Percentiles rank a stretch among this genome's conserved stretches.
Evolutionary conservation across 2,888 invertebrate species (phyloP).

Genomic region (Spatulosminthurus flaviceps): DNA sequence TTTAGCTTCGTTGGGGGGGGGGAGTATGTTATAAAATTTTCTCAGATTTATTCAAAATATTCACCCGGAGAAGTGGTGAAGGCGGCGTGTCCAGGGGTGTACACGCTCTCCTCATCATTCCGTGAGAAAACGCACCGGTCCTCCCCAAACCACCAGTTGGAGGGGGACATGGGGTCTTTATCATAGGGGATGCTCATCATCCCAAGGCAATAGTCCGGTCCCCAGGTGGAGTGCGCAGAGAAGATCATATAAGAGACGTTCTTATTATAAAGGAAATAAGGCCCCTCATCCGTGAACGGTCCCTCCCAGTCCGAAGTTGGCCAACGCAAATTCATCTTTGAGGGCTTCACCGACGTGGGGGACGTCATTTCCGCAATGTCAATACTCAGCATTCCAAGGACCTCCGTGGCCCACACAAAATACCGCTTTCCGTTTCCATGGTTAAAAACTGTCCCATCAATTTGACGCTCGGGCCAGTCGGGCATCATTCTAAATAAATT

Average conservation of each 20-base stretch:
- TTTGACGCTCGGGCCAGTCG: slow-evolving; percentile 39
- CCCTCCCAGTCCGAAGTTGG: slow-evolving; percentile 53
- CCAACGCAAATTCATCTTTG: slow-evolving; percentile 44
- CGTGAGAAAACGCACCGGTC: slow-evolving; percentile 51
- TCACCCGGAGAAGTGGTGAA: slow-evolving; percentile 54
- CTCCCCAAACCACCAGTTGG: slow-evolving; percentile 52
- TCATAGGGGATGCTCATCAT: slow-evolving; percentile 50
- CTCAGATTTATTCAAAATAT: no score
- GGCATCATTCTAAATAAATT: slow-evolving; percentile 40
- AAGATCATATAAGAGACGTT: slow-evolving; percentile 52
- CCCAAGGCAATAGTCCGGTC: slow-evolving; percentile 53
- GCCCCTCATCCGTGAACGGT: slow-evolving; percentile 52
- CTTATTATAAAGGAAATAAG: slow-evolving; percentile 54
- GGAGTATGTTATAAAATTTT: no score
- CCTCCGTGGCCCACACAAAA: slow-evolving; percentile 40
- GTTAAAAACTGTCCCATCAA: slow-evolving; percentile 57
- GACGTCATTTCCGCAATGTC: slow-evolving; percentile 51
- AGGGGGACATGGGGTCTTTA: slow-evolving; percentile 52
- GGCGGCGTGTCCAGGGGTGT: slow-evolving; percentile 54
- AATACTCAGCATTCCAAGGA: slow-evolving; percentile 37
- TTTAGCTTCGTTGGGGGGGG: no score
- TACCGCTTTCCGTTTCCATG: slow-evolving; percentile 48
- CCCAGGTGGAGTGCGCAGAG: slow-evolving; percentile 52
- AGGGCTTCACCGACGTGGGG: slow-evolving; percentile 33
- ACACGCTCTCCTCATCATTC: slow-evolving; percentile 56